These are phyloP conservation scores for Linnaemya vulpina DNA, from an alignment of 2,888 invertebrate species.

Conservation along the genomic window DNA sequence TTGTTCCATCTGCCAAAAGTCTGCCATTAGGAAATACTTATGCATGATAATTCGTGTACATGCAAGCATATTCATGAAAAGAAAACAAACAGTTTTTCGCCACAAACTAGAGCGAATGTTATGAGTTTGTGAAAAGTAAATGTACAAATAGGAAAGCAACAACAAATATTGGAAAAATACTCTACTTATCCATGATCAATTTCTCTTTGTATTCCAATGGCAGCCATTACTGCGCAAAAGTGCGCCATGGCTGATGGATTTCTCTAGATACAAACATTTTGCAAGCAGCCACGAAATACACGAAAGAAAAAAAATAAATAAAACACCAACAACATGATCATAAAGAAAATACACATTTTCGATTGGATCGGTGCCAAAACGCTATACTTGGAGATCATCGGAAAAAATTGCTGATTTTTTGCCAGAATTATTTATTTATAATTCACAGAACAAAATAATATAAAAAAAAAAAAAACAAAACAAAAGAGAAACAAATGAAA, in stretches of 20 bases:
- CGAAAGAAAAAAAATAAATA: slow-evolving; percentile 20
- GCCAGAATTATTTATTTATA: slow-evolving; percentile 83
- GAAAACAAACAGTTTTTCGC: slow-evolving; percentile 1
- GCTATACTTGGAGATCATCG: slow-evolving; percentile 93
- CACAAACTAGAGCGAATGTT: not conserved
- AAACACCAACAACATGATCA: slow-evolving; percentile 36
- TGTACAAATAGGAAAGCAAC: slow-evolving; percentile 13
- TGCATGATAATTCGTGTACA: too few relatives aligned
- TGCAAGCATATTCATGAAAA: not conserved
- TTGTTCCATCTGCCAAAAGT: too few relatives aligned
- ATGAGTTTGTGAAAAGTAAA: slow-evolving; percentile 6
- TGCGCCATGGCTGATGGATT: slow-evolving; percentile 29
- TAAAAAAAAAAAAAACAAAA: slow-evolving; percentile 49
- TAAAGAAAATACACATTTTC: slow-evolving; percentile 61
- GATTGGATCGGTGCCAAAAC: slow-evolving; percentile 85
- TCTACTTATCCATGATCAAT: slow-evolving; percentile 8
- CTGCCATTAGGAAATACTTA: too few relatives aligned
- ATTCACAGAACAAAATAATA: slow-evolving; percentile 74
- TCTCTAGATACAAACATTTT: slow-evolving; percentile 14
- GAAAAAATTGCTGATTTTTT: slow-evolving; percentile 82
- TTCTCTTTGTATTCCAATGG: slow-evolving; percentile 34
- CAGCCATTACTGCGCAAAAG: slow-evolving; percentile 59
- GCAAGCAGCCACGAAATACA: slow-evolving; percentile 31
- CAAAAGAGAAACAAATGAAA: slow-evolving; percentile 29
- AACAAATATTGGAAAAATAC: not conserved